Evolutionary conservation across 2,888 invertebrate species (phyloP), one percentile per base, ranked within the genome.

Genomic region (Psylliodes chrysocephalus): DNA sequence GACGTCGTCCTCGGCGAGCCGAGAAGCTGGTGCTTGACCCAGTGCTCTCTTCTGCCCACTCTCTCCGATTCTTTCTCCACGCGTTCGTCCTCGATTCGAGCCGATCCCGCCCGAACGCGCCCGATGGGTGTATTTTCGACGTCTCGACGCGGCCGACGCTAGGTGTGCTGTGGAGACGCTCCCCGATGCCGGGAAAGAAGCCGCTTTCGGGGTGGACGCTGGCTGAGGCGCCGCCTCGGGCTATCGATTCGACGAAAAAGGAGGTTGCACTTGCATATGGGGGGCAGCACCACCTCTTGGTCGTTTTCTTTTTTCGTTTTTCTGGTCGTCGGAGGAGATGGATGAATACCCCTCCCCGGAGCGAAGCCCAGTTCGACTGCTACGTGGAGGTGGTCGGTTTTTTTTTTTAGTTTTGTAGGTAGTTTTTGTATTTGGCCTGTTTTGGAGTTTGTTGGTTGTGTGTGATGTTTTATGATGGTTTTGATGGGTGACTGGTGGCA

Each of bases 71-170:
- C 60, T 60, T 61, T 68, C 65, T 63, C 53, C 53, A 22, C 14
- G 60, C 62, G 72, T 71, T n/a, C 69, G 68, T 51, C 69, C 68
- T 68, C 63, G 64, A 64, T 30, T 15, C 8, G 10, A 12, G 17
- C 63, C 78, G 79, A 78, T 60, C 69, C 67, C 66, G 56, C 64
- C 76, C 79, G 78, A 78, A 56, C 69, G 59, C 68, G 55, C 67
- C 67, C 75, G 78, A 77, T 78, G 78, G 78, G 79, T 76, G 79
- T 77, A 77, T 73, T 75, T 76, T 15, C 77, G 80, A 49, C 81
- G 81, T 81, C 81, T 78, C 77, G 77, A 73, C 85, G 83, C 84
- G 77, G 83, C 82, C 82, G 82, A 80, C 83, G 85, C 84, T 85
- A 84, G 82, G 83, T 85, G 83, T 85, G 85, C 80, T 82, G 82